Evolutionary conservation across 2,797 vertebrate genomes (phyloP), one percentile per base, ranked within the genome.

Genomic region (Enteromius trimaculatus): DNA sequence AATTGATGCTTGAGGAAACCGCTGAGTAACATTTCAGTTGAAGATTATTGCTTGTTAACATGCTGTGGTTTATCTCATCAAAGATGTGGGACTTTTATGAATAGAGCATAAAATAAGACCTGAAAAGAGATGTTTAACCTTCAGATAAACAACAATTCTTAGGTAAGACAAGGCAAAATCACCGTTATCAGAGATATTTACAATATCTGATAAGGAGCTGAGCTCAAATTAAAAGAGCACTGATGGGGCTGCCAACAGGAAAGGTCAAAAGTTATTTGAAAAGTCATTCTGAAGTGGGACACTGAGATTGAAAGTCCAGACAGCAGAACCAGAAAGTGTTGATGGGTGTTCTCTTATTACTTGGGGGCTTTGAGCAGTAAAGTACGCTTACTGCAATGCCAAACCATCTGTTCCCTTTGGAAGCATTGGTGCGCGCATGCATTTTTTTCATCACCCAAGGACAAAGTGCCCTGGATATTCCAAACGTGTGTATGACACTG

Each of bases 391-490:
- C 68, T 84, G 80, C 84, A 70, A 78, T 86, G 87, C 88, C 88
- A 88, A 89, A 88, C 89, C 88, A 88, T 90, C 89, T 90, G 88
- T 82, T 90, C 86, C 79, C 86, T 86, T 90, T 88, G 82, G 82
- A 88, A 80, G 77, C 88, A 85, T 79, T 78, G 75, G 82, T 82
- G 84, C 66, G 53, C 55, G 44, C 47, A 66, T 79, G 80, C 58
- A 76, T 78, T 85, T 86, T 86, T 88, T 86, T 87, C 80, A 79
- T 76, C 64, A 82, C 76, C 69, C 82, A 88, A 89, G 86, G 85
- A 87, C 86, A 87, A 77, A 82, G 82, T 76, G 82, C 80, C 83
- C 83, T 79, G 81, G 78, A 89, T 89, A 85, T 31, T 58, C n/a
- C 77, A 86, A 87, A 85, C 31, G 60, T 70, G 84, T 71, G 72